Conservation (phyloP, 1,140 invertebrate species). For the Plectus sambesii region DNA sequence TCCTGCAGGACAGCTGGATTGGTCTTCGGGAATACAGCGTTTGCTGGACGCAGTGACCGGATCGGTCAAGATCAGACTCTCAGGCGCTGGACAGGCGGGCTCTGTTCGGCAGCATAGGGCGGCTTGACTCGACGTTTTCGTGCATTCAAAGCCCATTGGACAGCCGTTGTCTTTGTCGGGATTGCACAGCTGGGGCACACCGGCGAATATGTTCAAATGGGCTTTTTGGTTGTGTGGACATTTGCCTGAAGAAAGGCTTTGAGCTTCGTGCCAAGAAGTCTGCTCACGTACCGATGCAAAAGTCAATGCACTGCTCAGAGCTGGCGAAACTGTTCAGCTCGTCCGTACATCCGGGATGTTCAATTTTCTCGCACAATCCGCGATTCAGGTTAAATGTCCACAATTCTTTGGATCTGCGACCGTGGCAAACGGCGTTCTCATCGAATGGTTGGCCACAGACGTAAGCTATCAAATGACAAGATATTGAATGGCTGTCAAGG, state of each 20-base stretch:
- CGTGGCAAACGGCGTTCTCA: slow-evolving; percentile 17
- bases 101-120: slow-evolving; percentile 23
- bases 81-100: slow-evolving; percentile 22
- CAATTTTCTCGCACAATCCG: slow-evolving; percentile 20
- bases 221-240: slow-evolving; percentile 18
- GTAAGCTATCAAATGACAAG: too few species aligned
- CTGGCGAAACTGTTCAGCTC: slow-evolving; percentile 29
- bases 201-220: slow-evolving; percentile 20
- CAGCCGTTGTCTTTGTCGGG: slow-evolving; percentile 20
- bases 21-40: slow-evolving; percentile 15
- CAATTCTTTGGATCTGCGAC: slow-evolving; percentile 1
- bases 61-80: slow-evolving; percentile 16
- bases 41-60: slow-evolving; percentile 5
- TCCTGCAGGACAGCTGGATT: slow-evolving; percentile 18
- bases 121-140: slow-evolving; percentile 22
- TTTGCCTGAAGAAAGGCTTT: too few species aligned
- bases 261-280: too few species aligned
- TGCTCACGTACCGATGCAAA: slow-evolving; percentile 23
- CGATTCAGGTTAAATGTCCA: slow-evolving; percentile 21
- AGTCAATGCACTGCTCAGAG: slow-evolving; percentile 27
- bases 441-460: slow-evolving; percentile 24
- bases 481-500: too few species aligned
- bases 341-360: slow-evolving; percentile 19
- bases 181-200: slow-evolving; percentile 26
- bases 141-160: slow-evolving; percentile 27